phyloP scores from a whole-genome alignment of 2,113 vertebrate species.

The Tragelaphus strepsiceros region DNA sequence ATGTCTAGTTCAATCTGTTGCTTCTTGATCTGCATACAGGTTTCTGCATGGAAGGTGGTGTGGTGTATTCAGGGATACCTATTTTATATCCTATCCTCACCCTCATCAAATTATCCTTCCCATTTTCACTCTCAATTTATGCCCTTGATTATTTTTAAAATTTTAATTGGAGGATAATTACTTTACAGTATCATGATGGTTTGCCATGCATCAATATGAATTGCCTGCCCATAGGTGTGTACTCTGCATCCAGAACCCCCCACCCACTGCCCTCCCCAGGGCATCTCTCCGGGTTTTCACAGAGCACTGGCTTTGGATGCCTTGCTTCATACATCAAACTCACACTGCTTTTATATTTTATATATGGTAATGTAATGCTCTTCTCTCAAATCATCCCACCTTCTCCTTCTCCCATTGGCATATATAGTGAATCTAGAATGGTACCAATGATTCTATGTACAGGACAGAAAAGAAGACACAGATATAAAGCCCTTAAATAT shows the following conservation, averaged over 20 bases:
- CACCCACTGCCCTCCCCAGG: background rate
- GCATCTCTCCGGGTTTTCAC: background rate
- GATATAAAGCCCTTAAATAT: background rate
- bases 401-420: background rate
- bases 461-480: background rate
- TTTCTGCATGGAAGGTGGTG: background rate
- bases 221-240: background rate
- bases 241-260: background rate
- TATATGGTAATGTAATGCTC: background rate
- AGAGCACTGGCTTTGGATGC: background rate
- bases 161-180: background rate
- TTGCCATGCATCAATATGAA: background rate
- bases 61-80: background rate
- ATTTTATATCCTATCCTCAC: background rate
- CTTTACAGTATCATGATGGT: background rate
- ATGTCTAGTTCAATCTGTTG: background rate
- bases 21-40: background rate
- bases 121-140: background rate
- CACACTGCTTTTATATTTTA: background rate
- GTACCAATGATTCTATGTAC: background rate
- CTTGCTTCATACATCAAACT: background rate
- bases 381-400: background rate
- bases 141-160: background rate
- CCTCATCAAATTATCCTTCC: background rate
- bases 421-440: background rate